Evolutionary conservation across 2,797 vertebrate species (phyloP), one percentile per base, ranked within the genome.

Genomic region (Acanthornis magna): DNA sequence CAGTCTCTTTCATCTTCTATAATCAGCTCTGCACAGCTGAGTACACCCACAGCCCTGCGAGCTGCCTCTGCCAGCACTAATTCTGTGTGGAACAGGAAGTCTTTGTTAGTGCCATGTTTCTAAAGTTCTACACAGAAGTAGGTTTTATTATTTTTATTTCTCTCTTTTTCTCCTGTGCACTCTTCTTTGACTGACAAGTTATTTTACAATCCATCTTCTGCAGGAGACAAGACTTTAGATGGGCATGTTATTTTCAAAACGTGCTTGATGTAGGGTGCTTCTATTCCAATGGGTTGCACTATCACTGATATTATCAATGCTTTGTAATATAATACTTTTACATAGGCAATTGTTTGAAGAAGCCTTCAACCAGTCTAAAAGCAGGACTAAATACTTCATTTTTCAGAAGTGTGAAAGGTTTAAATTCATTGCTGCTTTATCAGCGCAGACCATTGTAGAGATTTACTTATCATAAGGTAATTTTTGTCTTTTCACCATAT

Each of bases 21-120:
- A 98, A 98, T 98, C 98, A 98, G 96, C 96, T 95, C 97, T 34
- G 95, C 96, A 96, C 97, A 98, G 98, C 98, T 97, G 97, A 98
- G 95, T 85, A 96, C 95, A 97, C 94, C 96, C 96, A 92, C 95
- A 96, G 93, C 91, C 95, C 95, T 63, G 75, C 0, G 11, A 45
- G 75, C 94, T 48, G 93, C 91, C 94, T 96, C 95, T 97, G 97
- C 97, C 95, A 96, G 92, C 91, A 21, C 95, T 93, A 68, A 91
- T 80, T 97, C 96, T 93, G 42, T 45, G 72, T 55, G 71, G 91
- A 96, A 96, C 0, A 13, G 93, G 73, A 97, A 97, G 95, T 93
- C 97, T 97, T 97, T 97, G 96, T 97, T 94, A 96, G 84, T 38
- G 76, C 65, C 68, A 58, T 55, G 2, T 93, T 95, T 93, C 95